A percentile compares a stretch with the other conserved stretches of the same genome.
These are phyloP conservation scores for Steinernema feltiae DNA, from an alignment of 1,140 invertebrate species.

Conservation along the genomic window DNA sequence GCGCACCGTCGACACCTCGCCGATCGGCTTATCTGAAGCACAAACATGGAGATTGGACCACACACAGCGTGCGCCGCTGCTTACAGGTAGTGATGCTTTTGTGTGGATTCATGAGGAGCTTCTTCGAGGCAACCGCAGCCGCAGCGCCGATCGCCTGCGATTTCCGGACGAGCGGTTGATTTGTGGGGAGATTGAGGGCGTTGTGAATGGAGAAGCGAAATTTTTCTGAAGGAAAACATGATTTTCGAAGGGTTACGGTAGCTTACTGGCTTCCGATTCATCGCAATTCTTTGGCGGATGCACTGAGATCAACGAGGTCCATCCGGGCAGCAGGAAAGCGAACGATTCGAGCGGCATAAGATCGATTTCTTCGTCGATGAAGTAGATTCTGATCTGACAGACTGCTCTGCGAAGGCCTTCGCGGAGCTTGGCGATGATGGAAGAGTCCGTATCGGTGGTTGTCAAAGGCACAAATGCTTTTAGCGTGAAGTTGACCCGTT, in stretches of 20 bases:
- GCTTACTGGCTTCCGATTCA: neutral
- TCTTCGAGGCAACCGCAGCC: neutral
- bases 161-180: neutral
- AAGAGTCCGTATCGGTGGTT: neutral
- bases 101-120: slow-evolving; percentile 17
- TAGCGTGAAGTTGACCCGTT: slow-evolving; percentile 5
- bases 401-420: neutral
- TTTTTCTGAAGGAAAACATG: neutral
- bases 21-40: slow-evolving; percentile 50
- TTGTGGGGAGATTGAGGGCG: neutral
- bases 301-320: neutral
- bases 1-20: slow-evolving; percentile 67
- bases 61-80: slow-evolving; percentile 9
- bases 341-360: neutral
- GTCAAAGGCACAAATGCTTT: slow-evolving; percentile 3
- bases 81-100: slow-evolving; percentile 19
- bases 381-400: neutral
- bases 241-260: neutral
- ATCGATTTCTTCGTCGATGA: neutral
- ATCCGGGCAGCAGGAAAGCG: neutral
- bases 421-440: neutral
- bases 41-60: slow-evolving; percentile 11
- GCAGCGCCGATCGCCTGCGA: neutral
- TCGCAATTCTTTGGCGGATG: neutral
- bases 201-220: neutral